Evolutionary conservation across 2,113 vertebrate species (phyloP), one percentile per base, ranked within the genome.

Genomic region (Perognathus longimembris): DNA sequence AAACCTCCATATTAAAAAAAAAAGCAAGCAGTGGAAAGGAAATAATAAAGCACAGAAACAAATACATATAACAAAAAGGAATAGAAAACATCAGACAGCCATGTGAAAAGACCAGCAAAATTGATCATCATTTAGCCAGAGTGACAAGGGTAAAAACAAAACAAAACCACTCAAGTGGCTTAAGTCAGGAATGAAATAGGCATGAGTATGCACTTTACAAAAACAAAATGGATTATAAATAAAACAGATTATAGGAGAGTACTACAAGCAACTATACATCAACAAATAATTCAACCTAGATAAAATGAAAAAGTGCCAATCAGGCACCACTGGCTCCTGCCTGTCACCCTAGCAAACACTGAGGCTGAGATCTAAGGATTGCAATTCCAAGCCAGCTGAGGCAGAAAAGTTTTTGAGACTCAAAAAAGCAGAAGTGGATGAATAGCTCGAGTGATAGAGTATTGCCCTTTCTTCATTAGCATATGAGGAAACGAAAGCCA

Each of bases 211-310:
- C 3, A 73, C 17, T 45, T 88, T 63, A 54, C 6, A 75, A 70
- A 82, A 77, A 78, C 42, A 38, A 84, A 82, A 83, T 26, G 8
- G 20, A 66, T 86, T 83, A 59, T 66, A 92, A 78, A 74, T 54
- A 50, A 81, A 70, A 73, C 38, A 22, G 34, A 57, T 63, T 79
- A 32, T 59, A 42, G 67, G 28, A 7, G 17, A 26, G 67, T 54
- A 50, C 9, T 36, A 7, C 59, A 24, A 79, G 67, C 30, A 50
- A 57, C 21, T 26, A 1, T 10, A 30, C 26, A 11, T 9, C 77
- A 81, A 22, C 6, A 38, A 32, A 45, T 24, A 34, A 54, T 32
- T 50, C 1, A 67, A 28, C 32, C 32, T 42, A 40, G 57, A 64
- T 42, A 26, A 92, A 75, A 59, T 61, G 36, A 17, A 42, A 9